Percentiles rank a stretch among this genome's conserved stretches.
Conservation (phyloP, 2,113 vertebrate genomes). For the Drymodes brunneopygia region DNA sequence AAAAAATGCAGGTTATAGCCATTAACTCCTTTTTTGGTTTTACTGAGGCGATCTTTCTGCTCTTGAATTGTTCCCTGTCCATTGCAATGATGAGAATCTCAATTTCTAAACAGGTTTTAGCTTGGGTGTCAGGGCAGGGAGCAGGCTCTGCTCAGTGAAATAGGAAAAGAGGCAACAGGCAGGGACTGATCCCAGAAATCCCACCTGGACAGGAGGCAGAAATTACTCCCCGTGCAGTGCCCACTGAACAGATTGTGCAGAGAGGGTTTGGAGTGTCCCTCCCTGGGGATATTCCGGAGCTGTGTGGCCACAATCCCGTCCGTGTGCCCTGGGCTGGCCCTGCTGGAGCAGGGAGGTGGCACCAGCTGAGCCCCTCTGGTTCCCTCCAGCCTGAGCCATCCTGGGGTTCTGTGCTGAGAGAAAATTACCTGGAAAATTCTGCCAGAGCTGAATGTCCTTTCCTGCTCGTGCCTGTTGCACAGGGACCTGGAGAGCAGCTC, state of each 20-base stretch:
- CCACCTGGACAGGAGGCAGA: not conserved
- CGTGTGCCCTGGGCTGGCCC: not conserved
- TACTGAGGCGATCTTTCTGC: not conserved
- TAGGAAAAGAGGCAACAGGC: not conserved
- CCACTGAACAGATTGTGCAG: not conserved
- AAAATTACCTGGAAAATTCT: not conserved
- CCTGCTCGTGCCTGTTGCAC: not conserved
- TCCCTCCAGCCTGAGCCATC: not conserved
- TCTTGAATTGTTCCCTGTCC: not conserved
- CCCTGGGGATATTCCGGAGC: too few relatives aligned
- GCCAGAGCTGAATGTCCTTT: accelerated
- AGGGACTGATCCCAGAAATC: not conserved
- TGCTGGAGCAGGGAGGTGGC: not conserved
- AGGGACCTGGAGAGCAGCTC: not conserved
- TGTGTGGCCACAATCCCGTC: not conserved
- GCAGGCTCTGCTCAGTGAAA: not conserved
- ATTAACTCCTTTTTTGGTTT: not conserved
- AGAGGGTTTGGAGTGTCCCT: not conserved
- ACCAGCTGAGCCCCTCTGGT: not conserved
- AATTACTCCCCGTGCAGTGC: not conserved
- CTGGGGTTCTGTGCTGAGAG: not conserved
- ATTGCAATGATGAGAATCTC: not conserved
- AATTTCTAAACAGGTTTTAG: not conserved
- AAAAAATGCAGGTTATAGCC: not conserved
- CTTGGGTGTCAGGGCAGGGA: not conserved